phyloP scores from a whole-genome alignment of 2,888 invertebrate genomes.

The Cryptocephalus moraei region DNA sequence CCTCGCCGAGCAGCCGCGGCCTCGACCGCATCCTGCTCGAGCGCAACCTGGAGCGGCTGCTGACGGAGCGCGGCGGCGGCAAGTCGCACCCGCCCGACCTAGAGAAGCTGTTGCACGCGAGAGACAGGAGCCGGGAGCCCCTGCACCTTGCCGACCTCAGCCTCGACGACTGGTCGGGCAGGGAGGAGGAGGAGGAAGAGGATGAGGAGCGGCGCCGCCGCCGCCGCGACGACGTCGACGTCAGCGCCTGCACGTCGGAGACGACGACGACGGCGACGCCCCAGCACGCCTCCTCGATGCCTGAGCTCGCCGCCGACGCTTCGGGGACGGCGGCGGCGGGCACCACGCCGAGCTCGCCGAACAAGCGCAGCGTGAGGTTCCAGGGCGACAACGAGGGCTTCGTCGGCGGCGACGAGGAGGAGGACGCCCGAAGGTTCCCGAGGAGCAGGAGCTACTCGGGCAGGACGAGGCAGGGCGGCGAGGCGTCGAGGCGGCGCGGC shows the following conservation, averaged over 20 bases:
- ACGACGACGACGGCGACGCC: constrained; percentile 21
- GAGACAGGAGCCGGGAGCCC: constrained; percentile 49
- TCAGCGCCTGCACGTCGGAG: constrained; percentile 24
- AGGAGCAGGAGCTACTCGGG: constrained; percentile 46
- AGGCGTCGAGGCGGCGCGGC: constrained; percentile 43
- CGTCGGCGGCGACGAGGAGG: constrained; percentile 37
- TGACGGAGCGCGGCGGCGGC: constrained; percentile 39
- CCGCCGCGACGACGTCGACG: constrained; percentile 7
- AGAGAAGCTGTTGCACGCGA: constrained; percentile 43
- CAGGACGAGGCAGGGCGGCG: constrained; percentile 32
- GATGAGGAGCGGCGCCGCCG: constrained; percentile 12
- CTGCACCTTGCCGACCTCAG: constrained; percentile 49
- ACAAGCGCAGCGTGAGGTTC: constrained; percentile 36
- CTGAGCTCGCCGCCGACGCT: constrained; percentile 43
- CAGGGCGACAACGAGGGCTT: constrained; percentile 39
- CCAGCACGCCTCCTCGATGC: constrained; percentile 51
- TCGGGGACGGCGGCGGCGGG: constrained; percentile 22
- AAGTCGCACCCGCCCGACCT: constrained; percentile 33
- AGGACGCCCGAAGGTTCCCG: constrained; percentile 35
- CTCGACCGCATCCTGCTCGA: constrained; percentile 59
- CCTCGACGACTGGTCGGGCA: constrained; percentile 43
- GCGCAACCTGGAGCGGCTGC: constrained; percentile 53
- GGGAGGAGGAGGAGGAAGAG: not conserved
- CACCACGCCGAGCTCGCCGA: constrained; percentile 35
- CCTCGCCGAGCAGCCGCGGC: constrained; percentile 37